Percentiles rank a stretch among this genome's conserved stretches.
Conservation (phyloP, 2,888 invertebrate species). For the Gymnosoma rotundatum region DNA sequence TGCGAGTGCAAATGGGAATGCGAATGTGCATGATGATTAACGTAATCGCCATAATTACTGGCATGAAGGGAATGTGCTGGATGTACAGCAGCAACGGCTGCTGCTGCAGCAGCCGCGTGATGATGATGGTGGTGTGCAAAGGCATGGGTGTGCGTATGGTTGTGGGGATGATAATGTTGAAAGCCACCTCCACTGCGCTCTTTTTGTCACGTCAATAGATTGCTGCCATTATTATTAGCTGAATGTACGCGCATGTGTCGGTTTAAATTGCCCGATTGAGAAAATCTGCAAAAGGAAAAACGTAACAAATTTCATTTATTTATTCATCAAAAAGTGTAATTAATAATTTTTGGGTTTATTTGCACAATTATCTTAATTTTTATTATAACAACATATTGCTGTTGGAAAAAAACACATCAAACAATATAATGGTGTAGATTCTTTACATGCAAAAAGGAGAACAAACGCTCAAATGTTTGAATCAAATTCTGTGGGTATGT, state of each 20-base stretch:
- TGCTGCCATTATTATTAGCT: slow-evolving; percentile 82
- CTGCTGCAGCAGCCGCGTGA: slow-evolving; percentile 68
- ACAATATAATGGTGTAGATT: too few species aligned
- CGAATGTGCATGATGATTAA: slow-evolving; percentile 71
- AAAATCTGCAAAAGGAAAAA: slow-evolving; percentile 86
- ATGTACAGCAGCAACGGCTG: slow-evolving; percentile 59
- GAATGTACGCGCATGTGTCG: slow-evolving; percentile 99
- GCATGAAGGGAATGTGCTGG: slow-evolving; percentile 65
- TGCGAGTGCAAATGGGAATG: slow-evolving; percentile 68
- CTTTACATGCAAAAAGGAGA: too few species aligned
- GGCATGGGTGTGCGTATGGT: slow-evolving; percentile 69
- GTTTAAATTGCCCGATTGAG: slow-evolving; percentile 99
- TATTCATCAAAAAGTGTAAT: neutral
- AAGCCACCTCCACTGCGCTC: slow-evolving; percentile 81
- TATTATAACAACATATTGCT: too few species aligned
- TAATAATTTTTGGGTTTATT: too few species aligned
- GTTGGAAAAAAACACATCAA: too few species aligned
- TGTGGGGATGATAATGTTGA: slow-evolving; percentile 80
- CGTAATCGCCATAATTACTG: slow-evolving; percentile 69
- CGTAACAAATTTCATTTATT: neutral
- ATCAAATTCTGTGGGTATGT: too few species aligned
- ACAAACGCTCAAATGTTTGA: too few species aligned
- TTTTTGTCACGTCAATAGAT: slow-evolving; percentile 85
- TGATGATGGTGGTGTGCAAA: slow-evolving; percentile 73
- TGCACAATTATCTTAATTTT: too few species aligned